Percentiles rank a stretch among this genome's conserved stretches.
Conservation (phyloP, 1,140 invertebrate species). For the Pseudobourletiella spinata region DNA sequence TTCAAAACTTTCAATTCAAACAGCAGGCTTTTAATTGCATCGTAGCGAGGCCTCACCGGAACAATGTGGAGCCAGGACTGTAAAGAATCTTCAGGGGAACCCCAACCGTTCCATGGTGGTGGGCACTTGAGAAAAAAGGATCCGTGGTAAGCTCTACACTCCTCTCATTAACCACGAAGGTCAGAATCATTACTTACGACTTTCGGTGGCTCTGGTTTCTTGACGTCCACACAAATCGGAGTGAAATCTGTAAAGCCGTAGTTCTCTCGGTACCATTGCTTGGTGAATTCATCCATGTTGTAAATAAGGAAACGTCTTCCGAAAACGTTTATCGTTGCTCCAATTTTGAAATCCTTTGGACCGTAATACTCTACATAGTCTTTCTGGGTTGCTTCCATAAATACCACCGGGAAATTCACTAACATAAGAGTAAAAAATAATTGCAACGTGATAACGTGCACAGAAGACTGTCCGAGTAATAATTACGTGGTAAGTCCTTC, state of each 20-base stretch:
- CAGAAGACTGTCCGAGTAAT: no score
- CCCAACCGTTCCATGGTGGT: constrained; percentile 58
- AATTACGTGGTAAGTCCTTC: constrained; percentile 55
- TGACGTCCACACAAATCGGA: constrained; percentile 37
- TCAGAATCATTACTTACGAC: constrained; percentile 13
- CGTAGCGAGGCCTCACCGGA: constrained; percentile 50
- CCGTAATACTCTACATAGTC: constrained; percentile 64
- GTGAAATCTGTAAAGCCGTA: constrained; percentile 44
- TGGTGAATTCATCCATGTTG: constrained; percentile 70
- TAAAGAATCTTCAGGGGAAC: constrained; percentile 62
- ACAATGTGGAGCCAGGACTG: constrained; percentile 57
- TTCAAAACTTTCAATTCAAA: constrained; percentile 40
- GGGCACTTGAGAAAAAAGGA: constrained; percentile 38
- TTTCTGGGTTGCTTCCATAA: constrained; percentile 55
- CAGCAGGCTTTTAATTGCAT: constrained; percentile 44
- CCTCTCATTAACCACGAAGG: no score
- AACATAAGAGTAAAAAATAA: constrained; percentile 13
- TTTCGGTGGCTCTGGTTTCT: constrained; percentile 11
- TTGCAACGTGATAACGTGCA: no score
- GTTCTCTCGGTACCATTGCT: constrained; percentile 57
- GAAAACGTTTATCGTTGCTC: constrained; percentile 56
- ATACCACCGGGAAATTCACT: constrained; percentile 47
- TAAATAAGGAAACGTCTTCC: constrained; percentile 61
- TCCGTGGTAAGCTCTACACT: no score
- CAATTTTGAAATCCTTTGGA: constrained; percentile 61